These are phyloP conservation scores for Formica exsecta DNA, from an alignment of 1,140 invertebrate species.

Conservation along the genomic window DNA sequence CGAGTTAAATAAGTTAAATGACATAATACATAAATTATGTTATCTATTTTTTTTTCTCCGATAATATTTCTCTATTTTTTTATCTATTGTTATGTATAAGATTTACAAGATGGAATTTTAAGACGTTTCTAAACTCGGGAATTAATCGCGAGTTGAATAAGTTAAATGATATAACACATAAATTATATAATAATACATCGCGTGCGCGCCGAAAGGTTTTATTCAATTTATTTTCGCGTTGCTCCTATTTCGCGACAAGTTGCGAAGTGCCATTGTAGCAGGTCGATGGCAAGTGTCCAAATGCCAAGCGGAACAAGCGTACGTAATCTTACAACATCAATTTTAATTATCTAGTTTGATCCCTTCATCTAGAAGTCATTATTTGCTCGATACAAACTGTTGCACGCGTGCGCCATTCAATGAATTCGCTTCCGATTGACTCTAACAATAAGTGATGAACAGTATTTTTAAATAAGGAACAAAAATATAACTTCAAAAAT, in stretches of 20 bases:
- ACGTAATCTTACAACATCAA: conserved; percentile 46
- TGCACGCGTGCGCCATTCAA: not conserved
- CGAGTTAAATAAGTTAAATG: not conserved
- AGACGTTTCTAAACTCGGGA: not conserved
- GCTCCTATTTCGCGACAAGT: conserved; percentile 49
- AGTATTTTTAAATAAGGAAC: not conserved
- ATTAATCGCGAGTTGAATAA: conserved; percentile 12
- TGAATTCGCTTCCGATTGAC: not conserved
- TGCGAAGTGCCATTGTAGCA: conserved; percentile 7
- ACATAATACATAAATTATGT: not conserved
- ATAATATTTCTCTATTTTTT: not conserved
- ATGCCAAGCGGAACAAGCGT: conserved; percentile 23
- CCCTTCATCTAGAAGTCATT: conserved; percentile 38
- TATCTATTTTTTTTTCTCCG: not conserved
- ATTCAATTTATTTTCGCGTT: conserved; percentile 35
- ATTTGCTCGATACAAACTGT: conserved; percentile 44
- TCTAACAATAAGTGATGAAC: not conserved
- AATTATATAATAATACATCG: conserved; percentile 17
- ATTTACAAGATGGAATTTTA: not conserved
- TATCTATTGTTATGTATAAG: not conserved
- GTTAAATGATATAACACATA: not conserved
- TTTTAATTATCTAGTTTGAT: conserved; percentile 59
- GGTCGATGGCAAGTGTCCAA: conserved; percentile 55
- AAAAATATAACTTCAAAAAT: not conserved
- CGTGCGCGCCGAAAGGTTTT: conserved; percentile 35